Percentiles rank a stretch among this genome's conserved stretches.
Conservation (phyloP, 1,140 invertebrate species). For the Drosophila mauritiana region DNA sequence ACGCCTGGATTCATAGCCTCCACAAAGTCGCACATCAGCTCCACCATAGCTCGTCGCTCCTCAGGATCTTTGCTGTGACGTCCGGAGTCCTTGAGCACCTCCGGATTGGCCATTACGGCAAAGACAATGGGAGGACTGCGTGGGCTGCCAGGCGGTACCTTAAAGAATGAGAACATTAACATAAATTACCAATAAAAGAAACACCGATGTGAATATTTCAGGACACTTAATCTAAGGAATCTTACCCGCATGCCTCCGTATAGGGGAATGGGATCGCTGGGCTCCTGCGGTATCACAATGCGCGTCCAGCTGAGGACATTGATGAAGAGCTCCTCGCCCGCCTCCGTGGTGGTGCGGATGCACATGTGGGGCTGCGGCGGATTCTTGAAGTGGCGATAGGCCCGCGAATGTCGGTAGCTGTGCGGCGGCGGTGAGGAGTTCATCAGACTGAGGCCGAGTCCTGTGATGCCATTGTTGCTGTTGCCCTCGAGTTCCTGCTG, state of each 20-base stretch:
- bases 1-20: slow-evolving; percentile 89
- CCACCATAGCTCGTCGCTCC: slow-evolving; percentile 88
- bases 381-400: slow-evolving; percentile 88
- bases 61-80: slow-evolving; percentile 88
- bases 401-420: slow-evolving; percentile 85
- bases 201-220: background rate
- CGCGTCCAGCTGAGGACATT: slow-evolving; percentile 90
- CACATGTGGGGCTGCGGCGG: slow-evolving; percentile 91
- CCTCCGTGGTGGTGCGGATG: slow-evolving; percentile 88
- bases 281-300: slow-evolving; percentile 87
- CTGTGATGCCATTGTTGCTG: slow-evolving; percentile 48
- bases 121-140: slow-evolving; percentile 87
- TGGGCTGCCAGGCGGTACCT: slow-evolving; percentile 86
- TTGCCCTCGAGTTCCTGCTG: slow-evolving; percentile 48
- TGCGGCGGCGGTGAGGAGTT: slow-evolving; percentile 81
- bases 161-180: too few relatives aligned
- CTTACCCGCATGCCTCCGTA: slow-evolving; percentile 89
- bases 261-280: slow-evolving; percentile 88
- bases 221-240: background rate
- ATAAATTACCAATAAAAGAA: too few relatives aligned
- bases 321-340: slow-evolving; percentile 87
- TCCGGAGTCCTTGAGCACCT: slow-evolving; percentile 88
- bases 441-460: slow-evolving; percentile 68
- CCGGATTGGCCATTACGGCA: slow-evolving; percentile 90
- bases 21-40: slow-evolving; percentile 89